A percentile compares a stretch with the other conserved stretches of the same genome.
Conservation (phyloP, 1,140 invertebrate genomes). For the Cydia amplana region DNA sequence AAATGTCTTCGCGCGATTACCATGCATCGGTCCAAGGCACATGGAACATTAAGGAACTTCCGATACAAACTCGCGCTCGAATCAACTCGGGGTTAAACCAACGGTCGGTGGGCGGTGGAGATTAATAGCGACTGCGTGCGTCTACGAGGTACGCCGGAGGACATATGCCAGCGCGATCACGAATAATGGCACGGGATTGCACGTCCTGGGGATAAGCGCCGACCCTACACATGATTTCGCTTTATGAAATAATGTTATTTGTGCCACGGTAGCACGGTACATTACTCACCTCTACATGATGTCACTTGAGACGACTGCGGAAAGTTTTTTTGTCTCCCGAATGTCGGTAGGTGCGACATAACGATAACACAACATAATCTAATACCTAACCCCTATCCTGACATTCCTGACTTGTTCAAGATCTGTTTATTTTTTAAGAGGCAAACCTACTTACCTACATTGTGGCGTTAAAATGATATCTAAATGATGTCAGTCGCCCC, state of each 20-base stretch:
- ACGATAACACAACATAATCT: too few species aligned
- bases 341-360: background rate
- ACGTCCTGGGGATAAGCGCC: slow-evolving; percentile 56
- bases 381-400: too few species aligned
- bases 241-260: slow-evolving; percentile 53
- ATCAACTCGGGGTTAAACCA: slow-evolving; percentile 15
- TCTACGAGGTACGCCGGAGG: slow-evolving; percentile 41
- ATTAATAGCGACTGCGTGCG: slow-evolving; percentile 42
- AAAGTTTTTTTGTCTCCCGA: background rate
- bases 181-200: slow-evolving; percentile 61
- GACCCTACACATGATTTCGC: slow-evolving; percentile 59
- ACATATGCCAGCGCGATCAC: slow-evolving; percentile 49
- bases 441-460: too few species aligned
- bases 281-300: slow-evolving; percentile 41
- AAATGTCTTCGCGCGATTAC: background rate
- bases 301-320: slow-evolving; percentile 34
- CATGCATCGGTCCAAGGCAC: slow-evolving; percentile 3
- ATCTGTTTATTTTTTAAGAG: too few species aligned
- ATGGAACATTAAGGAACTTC: background rate
- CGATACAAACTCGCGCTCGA: slow-evolving; percentile 7
- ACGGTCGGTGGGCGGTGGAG: background rate
- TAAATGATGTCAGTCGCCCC: too few species aligned
- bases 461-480: too few species aligned
- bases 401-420: too few species aligned
- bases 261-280: slow-evolving; percentile 43